Conservation (phyloP, 2,888 invertebrate species). For the Microdon myrmicae region DNA sequence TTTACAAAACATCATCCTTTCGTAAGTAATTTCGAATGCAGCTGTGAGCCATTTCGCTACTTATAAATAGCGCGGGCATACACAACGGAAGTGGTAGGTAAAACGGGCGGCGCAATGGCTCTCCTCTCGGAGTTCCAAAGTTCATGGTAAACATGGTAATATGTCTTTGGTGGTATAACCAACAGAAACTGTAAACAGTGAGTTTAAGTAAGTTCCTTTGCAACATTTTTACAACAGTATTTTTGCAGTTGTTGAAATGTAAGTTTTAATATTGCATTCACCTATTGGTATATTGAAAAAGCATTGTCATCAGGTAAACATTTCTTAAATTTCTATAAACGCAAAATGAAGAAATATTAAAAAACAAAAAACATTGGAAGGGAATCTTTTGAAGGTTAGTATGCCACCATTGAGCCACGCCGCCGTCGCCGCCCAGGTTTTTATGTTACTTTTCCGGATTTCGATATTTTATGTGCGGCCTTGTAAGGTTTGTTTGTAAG, state of each 20-base stretch:
- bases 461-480: conserved; percentile 4
- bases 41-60: conserved; percentile 20
- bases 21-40: conserved; percentile 35
- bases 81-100: conserved; percentile 34
- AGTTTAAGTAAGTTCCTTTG: too few relatives aligned
- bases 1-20: conserved; percentile 7
- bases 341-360: too few relatives aligned
- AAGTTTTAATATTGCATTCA: conserved; percentile 16
- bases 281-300: conserved; percentile 15
- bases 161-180: too few relatives aligned
- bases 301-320: conserved; percentile 19
- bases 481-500: conserved; percentile 24
- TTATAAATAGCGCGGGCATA: not conserved
- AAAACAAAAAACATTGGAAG: too few relatives aligned
- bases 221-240: conserved; percentile 16
- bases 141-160: too few relatives aligned
- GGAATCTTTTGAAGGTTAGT: conserved; percentile 32
- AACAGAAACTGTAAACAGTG: too few relatives aligned
- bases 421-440: conserved; percentile 1
- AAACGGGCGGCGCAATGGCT: conserved; percentile 12
- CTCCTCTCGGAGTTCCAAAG: too few relatives aligned
- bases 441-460: not conserved
- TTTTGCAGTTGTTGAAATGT: not conserved
- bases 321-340: conserved; percentile 12
- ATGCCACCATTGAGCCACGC: conserved; percentile 29